Evolutionary conservation across 2,797 vertebrate genomes (phyloP).

Genomic region (Siniperca undulata): DNA sequence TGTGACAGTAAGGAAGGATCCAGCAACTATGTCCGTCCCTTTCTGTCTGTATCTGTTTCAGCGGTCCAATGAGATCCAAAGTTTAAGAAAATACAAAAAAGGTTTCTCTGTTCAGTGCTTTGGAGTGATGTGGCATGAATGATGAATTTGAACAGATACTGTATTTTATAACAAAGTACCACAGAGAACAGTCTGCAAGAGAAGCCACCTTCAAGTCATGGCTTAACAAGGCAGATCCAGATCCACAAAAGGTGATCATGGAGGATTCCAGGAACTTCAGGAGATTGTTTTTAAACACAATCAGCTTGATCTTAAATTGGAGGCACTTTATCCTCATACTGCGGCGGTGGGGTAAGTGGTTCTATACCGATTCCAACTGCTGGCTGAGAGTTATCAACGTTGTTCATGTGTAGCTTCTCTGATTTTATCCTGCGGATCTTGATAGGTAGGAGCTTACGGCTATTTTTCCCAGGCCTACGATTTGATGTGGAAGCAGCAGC

Average conservation of each 20-base stretch:
- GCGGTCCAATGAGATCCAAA: conserved; percentile 53
- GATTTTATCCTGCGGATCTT: conserved; percentile 95
- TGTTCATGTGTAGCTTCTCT: conserved; percentile 92
- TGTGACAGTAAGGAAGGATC: neutral
- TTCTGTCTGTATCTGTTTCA: neutral
- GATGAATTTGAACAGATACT: conserved; percentile 12
- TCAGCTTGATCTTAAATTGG: conserved; percentile 57
- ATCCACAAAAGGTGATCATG: conserved; percentile 31
- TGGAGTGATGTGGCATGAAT: conserved; percentile 9
- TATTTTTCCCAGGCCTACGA: conserved; percentile 81
- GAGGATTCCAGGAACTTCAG: conserved; percentile 38
- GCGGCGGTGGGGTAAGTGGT: conserved; percentile 94
- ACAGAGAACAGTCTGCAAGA: conserved; percentile 8
- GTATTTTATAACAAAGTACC: conserved; percentile 28
- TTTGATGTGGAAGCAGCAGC: conserved; percentile 44
- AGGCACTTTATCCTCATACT: conserved; percentile 89
- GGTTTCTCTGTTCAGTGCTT: conserved; percentile 28
- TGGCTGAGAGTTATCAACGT: conserved; percentile 76
- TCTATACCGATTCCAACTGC: conserved; percentile 86
- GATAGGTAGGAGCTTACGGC: conserved; percentile 89
- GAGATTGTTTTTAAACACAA: conserved; percentile 33
- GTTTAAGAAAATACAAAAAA: neutral
- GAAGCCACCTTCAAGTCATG: conserved; percentile 15
- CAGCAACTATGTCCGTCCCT: neutral
- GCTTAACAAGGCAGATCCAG: conserved; percentile 32